Percentiles rank a stretch among this genome's conserved stretches.
These are phyloP conservation scores for Pelmatolapia mariae DNA, from an alignment of 2,113 vertebrate species.

Conservation along the genomic window DNA sequence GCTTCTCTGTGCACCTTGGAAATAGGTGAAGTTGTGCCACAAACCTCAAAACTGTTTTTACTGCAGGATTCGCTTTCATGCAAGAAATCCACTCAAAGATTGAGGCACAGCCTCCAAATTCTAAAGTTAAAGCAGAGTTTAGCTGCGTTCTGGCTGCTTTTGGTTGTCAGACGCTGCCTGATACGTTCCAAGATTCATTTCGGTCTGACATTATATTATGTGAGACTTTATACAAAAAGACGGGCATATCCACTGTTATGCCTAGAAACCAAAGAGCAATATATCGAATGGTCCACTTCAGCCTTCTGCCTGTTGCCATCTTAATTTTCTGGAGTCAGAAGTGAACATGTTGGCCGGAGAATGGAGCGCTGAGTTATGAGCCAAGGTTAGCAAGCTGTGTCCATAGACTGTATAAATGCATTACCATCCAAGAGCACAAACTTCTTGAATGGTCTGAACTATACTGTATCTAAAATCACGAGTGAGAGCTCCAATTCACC, in stretches of 20 bases:
- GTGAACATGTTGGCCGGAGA: not conserved
- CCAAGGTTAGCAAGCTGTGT: not conserved
- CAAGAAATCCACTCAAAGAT: not conserved
- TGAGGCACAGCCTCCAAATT: not conserved
- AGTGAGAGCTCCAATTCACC: accelerated
- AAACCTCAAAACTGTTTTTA: too few relatives aligned
- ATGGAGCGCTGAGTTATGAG: accelerated
- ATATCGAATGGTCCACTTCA: not conserved
- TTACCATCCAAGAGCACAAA: not conserved
- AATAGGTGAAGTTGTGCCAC: too few relatives aligned
- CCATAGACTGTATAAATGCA: not conserved
- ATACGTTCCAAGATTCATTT: not conserved
- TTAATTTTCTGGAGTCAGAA: not conserved
- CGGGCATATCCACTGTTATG: not conserved
- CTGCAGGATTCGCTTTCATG: not conserved
- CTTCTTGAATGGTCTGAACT: not conserved
- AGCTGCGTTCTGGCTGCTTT: not conserved
- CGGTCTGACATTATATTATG: accelerated
- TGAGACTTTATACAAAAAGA: not conserved
- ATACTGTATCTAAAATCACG: not conserved
- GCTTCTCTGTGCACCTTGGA: too few relatives aligned
- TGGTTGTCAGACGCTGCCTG: not conserved
- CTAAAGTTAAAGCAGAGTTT: not conserved
- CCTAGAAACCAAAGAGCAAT: not conserved
- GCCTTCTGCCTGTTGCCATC: not conserved